phyloP scores from a whole-genome alignment of 2,113 vertebrate species.

The Anser cygnoides region DNA sequence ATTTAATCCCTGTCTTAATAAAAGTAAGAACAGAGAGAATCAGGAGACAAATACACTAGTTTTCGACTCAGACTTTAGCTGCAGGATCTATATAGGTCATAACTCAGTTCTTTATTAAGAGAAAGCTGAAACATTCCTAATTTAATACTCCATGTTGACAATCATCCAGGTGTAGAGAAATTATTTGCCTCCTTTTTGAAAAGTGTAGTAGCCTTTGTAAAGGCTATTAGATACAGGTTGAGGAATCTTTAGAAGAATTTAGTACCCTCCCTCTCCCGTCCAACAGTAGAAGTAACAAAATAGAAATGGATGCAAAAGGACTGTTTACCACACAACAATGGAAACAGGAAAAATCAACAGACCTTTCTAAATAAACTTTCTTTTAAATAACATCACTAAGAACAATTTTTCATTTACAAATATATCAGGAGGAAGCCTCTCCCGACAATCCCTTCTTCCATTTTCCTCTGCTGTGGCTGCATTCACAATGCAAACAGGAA shows the following conservation, averaged over 20 bases:
- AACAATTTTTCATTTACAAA: slow-evolving; percentile 5
- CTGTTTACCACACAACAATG: neutral
- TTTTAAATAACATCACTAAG: neutral
- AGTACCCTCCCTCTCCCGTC: neutral
- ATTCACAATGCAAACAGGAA: neutral
- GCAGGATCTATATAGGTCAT: neutral
- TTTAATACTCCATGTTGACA: neutral
- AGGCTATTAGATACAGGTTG: neutral
- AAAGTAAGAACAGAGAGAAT: neutral
- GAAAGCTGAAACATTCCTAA: neutral
- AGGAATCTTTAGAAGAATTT: neutral
- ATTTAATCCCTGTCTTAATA: neutral
- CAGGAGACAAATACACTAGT: neutral
- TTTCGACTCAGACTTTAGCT: neutral
- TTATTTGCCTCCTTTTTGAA: neutral
- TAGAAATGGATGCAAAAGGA: neutral
- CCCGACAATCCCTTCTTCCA: neutral
- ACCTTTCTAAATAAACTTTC: neutral
- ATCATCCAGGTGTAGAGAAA: neutral
- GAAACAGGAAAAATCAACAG: neutral
- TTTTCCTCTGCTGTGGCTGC: neutral
- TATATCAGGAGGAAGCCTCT: neutral
- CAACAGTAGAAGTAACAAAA: neutral
- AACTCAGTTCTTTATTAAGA: neutral
- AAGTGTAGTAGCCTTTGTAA: neutral